Evolutionary conservation across 2,113 vertebrate species (phyloP).

Genomic region (Salminus brasiliensis): DNA sequence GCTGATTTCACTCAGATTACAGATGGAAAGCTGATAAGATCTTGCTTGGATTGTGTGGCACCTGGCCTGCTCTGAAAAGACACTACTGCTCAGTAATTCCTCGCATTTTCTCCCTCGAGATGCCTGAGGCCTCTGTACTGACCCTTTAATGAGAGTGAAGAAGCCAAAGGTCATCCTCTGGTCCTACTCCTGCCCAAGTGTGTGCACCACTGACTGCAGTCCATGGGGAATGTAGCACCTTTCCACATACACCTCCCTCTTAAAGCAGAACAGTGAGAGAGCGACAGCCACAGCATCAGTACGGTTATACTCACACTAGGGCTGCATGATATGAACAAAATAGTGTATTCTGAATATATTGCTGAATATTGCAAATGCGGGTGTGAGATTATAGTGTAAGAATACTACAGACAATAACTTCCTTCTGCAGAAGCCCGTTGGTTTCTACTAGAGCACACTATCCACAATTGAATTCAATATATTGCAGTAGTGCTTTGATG

Average conservation of each 20-base stretch:
- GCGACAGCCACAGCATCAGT: too few species aligned
- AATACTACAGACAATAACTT: too few species aligned
- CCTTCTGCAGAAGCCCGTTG: too few species aligned
- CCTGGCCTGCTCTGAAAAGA: not conserved
- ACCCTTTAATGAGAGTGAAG: not conserved
- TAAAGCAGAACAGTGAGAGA: too few species aligned
- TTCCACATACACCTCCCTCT: not conserved
- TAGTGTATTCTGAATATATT: too few species aligned
- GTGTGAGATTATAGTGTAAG: too few species aligned
- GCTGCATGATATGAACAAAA: too few species aligned
- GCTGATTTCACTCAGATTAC: not conserved
- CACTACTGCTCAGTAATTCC: conserved; percentile 3
- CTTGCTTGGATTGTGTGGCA: not conserved
- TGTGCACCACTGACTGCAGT: conserved; percentile 6
- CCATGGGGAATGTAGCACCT: conserved; percentile 6
- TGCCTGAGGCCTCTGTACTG: not conserved
- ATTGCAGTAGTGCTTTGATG: too few species aligned
- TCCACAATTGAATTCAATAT: too few species aligned
- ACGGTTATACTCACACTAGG: too few species aligned
- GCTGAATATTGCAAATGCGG: too few species aligned
- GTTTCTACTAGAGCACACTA: too few species aligned
- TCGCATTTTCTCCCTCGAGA: not conserved
- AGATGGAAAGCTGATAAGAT: not conserved
- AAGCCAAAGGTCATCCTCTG: conserved; percentile 37
- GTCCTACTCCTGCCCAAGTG: conserved; percentile 5